Evolutionary conservation across 2,888 invertebrate species (phyloP).

Genomic region (Drosophila nr. perissopoda): DNA sequence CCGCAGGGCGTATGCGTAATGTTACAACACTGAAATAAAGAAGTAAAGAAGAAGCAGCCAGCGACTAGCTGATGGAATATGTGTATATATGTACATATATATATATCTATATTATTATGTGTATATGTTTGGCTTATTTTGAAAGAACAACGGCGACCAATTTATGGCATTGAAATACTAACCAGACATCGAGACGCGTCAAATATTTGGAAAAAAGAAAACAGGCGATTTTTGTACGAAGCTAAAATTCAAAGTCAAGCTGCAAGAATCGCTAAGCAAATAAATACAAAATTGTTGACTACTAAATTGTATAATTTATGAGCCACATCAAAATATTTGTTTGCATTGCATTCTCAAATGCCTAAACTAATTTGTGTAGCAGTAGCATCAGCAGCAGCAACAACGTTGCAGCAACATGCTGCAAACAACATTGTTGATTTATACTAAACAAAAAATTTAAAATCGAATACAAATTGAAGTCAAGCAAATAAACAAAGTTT

Average conservation of each 20-base stretch:
- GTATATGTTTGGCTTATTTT: constrained; percentile 36
- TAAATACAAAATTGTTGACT: constrained; percentile 49
- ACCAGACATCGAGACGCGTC: constrained; percentile 78
- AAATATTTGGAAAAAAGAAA: constrained; percentile 17
- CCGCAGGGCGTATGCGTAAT: constrained; percentile 72
- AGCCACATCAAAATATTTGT: constrained; percentile 32
- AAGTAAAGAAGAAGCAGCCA: constrained; percentile 9
- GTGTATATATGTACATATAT: not conserved
- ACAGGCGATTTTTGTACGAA: not conserved
- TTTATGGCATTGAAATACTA: constrained; percentile 78
- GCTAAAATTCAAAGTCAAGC: constrained; percentile 52
- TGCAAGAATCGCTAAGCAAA: constrained; percentile 48
- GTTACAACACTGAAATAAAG: constrained; percentile 44
- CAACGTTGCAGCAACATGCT: constrained; percentile 40
- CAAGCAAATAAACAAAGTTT: constrained; percentile 8
- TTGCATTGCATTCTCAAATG: constrained; percentile 49
- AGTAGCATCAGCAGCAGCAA: constrained; percentile 18
- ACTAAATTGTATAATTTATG: constrained; percentile 66
- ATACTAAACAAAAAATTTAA: not conserved
- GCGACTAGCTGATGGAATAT: constrained; percentile 3
- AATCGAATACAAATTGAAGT: constrained; percentile 4
- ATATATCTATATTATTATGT: constrained; percentile 8
- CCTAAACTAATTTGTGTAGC: constrained; percentile 31
- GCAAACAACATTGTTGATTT: constrained; percentile 25
- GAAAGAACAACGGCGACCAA: constrained; percentile 68